phyloP scores from a whole-genome alignment of 1,140 invertebrate species.

The Drosophila dunni region DNA sequence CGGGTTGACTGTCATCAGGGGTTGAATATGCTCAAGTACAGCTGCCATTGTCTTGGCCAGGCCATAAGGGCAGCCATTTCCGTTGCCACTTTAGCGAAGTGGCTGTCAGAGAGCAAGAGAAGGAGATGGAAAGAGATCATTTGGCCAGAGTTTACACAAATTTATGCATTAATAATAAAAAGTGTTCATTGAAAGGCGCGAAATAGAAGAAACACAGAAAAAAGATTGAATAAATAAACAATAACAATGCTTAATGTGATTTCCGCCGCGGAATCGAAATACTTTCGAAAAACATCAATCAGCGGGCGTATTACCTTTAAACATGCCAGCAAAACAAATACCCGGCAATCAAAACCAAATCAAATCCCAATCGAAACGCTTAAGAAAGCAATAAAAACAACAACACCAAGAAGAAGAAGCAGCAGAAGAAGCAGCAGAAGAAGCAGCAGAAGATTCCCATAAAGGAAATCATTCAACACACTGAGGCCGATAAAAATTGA shows the following conservation, averaged over 20 bases:
- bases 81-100: conserved; percentile 35
- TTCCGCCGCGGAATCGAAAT: conserved; percentile 57
- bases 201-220: conserved; percentile 21
- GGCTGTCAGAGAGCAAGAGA: neutral
- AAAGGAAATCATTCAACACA: conserved; percentile 67
- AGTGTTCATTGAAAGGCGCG: conserved; percentile 4
- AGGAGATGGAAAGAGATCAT: conserved; percentile 13
- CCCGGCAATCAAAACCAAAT: conserved; percentile 68
- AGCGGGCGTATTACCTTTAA: conserved; percentile 74
- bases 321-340: conserved; percentile 82
- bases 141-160: conserved; percentile 25
- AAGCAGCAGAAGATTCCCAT: conserved; percentile 31
- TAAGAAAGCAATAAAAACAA: conserved; percentile 63
- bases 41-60: conserved; percentile 40
- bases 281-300: conserved; percentile 73
- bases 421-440: neutral
- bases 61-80: conserved; percentile 55
- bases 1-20: conserved; percentile 21
- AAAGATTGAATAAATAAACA: conserved; percentile 67
- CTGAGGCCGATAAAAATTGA: conserved; percentile 58
- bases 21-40: conserved; percentile 15
- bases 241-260: conserved; percentile 51
- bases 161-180: conserved; percentile 42
- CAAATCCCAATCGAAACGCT: conserved; percentile 71
- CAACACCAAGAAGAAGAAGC: conserved; percentile 6